Base-by-base conservation (phyloP, 2,888 invertebrate species). In the Dasysyrphus tricinctus region DNA sequence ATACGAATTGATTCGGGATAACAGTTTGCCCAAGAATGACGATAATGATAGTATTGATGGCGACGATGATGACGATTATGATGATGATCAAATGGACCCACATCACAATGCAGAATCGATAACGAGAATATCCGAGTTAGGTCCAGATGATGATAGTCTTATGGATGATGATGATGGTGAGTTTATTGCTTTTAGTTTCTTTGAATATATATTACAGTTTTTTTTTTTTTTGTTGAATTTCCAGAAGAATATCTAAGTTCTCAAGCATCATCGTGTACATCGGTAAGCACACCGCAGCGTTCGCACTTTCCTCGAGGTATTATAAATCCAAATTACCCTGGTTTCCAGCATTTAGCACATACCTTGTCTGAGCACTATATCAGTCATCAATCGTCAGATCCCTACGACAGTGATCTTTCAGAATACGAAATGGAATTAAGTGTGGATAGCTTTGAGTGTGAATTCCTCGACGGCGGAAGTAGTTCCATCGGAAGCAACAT, bases 271-370 rank as follows among this genome's bases (percentile, higher is more conserved):
- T 82, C 86, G 72, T 86, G 86, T 47, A 86, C 86, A 14, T 89
- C 90, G 61, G 80, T 89, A 59, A 88, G 86, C 76, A 89, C 90
- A 70, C 89, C 90, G 57, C 89, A 90, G 69, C 89, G 88, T 65
- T 89, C 89, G 12, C 89, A 90, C 85, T 93, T 94, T 90, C 95
- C 95, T 75, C 94, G 95, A 89, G 96, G 96, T 88, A 96, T 96
- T 89, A 95, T 96, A 90, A 97, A 97, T 93, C 96, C 96, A 69
- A 97, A 97, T 92, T 97, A 97, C 93, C 96, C 96, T 29, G 96
- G 97, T 77, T 97, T 97, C 92, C 96, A 97, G 91, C 96, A 96
- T 92, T 94, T 96, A 90, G 96, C 96, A 19, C 95, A 96, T 90
- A 95, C 95, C 83, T 93, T 96, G 88, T 94, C 92, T 88, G 91